Evolutionary conservation across 2,888 invertebrate species (phyloP), one percentile per base, ranked within the genome.

Genomic region (Acanthacorydalis orientalis): DNA sequence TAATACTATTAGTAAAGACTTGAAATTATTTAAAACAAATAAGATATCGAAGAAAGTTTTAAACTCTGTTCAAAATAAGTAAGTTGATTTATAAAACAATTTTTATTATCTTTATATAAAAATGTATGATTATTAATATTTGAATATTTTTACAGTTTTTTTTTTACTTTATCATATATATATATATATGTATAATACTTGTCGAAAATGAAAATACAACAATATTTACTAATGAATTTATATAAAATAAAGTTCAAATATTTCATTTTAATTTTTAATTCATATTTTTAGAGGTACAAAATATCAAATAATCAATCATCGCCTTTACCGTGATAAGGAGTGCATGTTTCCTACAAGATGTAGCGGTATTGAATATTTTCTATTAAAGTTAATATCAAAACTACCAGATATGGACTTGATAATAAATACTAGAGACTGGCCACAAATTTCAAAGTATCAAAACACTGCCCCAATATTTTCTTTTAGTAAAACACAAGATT

Each of bases 291-390:
- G 76, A 55, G 87, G 84, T 2, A 80, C 80, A 1, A 76, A 77
- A 51, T 92, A 93, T 60, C 85, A 95, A 72, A 81, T 96, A 52
- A 79, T 89, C 50, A 65, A 80, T 56, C 78, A 87, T 44, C 75
- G 75, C 54, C 64, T 97, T 10, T 95, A 87, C 60, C 73, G 95
- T 44, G 81, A 90, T 52, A 73, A 75, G 47, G 76, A 80, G 39
- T 96, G 95, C 57, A 84, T 90, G 76, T 97, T 96, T 64, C 93
- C 93, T 35, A 78, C 89, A 11, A 75, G 96, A 55, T 96, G 95
- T 65, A 72, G 78, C 50, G 95, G 95, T 10, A 75, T 95, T 31
- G 93, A 96, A 64, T 78, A 95, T 64, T 96, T 93, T 60, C 63
- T 96, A 15, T 65, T 76, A 47, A 73, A 77, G 56, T 57, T 89